Conservation (phyloP, 1,140 invertebrate species). For the Agrypnia vestita region DNA sequence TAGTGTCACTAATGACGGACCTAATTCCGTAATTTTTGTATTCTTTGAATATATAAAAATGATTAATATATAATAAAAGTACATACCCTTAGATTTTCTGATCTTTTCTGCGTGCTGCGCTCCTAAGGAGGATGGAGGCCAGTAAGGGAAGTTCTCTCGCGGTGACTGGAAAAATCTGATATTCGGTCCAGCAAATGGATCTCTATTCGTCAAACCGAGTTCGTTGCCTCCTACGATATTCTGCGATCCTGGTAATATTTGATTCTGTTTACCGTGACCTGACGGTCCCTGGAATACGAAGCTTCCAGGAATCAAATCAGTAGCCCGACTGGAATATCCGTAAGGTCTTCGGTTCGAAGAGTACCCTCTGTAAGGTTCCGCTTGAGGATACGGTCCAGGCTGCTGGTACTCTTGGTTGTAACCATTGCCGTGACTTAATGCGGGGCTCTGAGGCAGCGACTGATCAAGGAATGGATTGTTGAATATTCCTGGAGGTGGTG, state of each 20-base stretch:
- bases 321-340: neutral
- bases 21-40: no score
- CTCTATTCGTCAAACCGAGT: neutral
- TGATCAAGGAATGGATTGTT: slow-evolving; percentile 16
- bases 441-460: neutral
- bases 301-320: slow-evolving; percentile 4
- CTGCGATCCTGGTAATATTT: slow-evolving; percentile 37
- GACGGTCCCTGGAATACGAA: neutral
- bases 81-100: neutral
- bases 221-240: slow-evolving; percentile 26
- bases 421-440: neutral
- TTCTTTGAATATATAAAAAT: no score
- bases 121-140: neutral
- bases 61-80: no score
- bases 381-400: neutral
- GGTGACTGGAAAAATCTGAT: neutral
- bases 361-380: slow-evolving; percentile 39
- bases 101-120: neutral
- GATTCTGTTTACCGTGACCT: neutral
- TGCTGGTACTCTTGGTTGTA: neutral
- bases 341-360: neutral
- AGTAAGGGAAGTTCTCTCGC: neutral
- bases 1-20: no score
- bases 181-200: slow-evolving; percentile 22
- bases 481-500: slow-evolving; percentile 64